Percentiles rank a stretch among this genome's conserved stretches.
Evolutionary conservation across 2,113 vertebrate species (phyloP).

Genomic region (Tamias sibiricus): DNA sequence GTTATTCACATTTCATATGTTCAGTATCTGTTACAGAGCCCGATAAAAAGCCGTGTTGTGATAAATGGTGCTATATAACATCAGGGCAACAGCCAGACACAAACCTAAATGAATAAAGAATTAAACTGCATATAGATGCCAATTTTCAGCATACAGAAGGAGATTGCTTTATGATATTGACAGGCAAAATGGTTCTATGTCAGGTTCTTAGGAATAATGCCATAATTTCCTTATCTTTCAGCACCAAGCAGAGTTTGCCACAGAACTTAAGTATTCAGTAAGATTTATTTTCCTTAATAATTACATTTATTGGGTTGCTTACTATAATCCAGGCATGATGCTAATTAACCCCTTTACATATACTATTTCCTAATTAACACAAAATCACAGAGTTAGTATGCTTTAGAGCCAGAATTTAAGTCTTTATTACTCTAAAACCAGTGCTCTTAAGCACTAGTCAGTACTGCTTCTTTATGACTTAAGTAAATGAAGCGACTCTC

Average conservation of each 20-base stretch:
- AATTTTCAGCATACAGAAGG: background rate
- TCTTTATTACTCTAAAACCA: constrained; percentile 2
- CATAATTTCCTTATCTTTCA: background rate
- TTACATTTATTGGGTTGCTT: background rate
- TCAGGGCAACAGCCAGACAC: background rate
- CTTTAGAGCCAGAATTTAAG: background rate
- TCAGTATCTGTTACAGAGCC: background rate
- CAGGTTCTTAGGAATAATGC: background rate
- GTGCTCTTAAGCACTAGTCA: background rate
- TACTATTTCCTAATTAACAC: background rate
- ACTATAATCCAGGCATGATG: background rate
- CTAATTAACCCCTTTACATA: background rate
- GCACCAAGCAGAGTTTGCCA: background rate
- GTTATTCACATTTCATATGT: background rate
- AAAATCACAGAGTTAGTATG: background rate
- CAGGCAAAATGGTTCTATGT: background rate
- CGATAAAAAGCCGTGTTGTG: background rate
- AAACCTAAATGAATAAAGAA: background rate
- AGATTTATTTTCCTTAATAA: constrained; percentile 9
- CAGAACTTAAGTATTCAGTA: background rate
- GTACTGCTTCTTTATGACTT: background rate
- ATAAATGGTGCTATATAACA: background rate
- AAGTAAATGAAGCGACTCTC: constrained; percentile 8
- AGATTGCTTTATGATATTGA: background rate
- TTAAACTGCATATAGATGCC: background rate